Conservation (phyloP, 2,797 vertebrate species). For the Sebastes steindachneri region DNA sequence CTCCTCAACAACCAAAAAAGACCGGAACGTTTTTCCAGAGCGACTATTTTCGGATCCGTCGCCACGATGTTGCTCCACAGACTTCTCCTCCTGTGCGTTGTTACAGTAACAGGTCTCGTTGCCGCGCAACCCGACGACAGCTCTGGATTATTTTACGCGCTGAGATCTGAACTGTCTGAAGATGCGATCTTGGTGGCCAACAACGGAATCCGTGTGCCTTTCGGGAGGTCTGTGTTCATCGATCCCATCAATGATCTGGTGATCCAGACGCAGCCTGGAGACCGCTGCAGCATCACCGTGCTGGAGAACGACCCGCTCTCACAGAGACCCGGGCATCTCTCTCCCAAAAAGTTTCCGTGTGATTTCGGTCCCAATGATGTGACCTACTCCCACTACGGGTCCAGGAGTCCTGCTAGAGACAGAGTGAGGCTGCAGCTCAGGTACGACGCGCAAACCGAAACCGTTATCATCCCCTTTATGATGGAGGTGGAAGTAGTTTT, state of each 20-base stretch:
- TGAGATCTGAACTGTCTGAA: slow-evolving; percentile 82
- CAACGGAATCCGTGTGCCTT: slow-evolving; percentile 91
- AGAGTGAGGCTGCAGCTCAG: slow-evolving; percentile 92
- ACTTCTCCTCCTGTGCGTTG: slow-evolving; percentile 69
- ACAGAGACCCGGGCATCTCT: slow-evolving; percentile 90
- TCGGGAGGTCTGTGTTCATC: slow-evolving; percentile 91
- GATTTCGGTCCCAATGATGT: slow-evolving; percentile 92
- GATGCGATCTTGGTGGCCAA: slow-evolving; percentile 90
- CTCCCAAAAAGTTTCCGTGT: slow-evolving; percentile 92
- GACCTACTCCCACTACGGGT: slow-evolving; percentile 92
- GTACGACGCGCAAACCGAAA: slow-evolving; percentile 90
- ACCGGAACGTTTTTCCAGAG: neutral
- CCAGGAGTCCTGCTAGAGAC: slow-evolving; percentile 90
- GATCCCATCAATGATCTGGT: slow-evolving; percentile 93
- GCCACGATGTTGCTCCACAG: slow-evolving; percentile 64
- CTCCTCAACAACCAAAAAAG: slow-evolving; percentile 23
- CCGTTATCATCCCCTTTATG: slow-evolving; percentile 92
- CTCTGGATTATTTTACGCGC: slow-evolving; percentile 80
- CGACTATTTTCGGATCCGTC: slow-evolving; percentile 15
- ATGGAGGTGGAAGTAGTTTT: slow-evolving; percentile 95
- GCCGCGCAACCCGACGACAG: slow-evolving; percentile 71
- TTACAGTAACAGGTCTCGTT: slow-evolving; percentile 59
- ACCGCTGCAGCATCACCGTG: slow-evolving; percentile 91
- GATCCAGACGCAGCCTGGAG: slow-evolving; percentile 92
- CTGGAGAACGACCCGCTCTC: slow-evolving; percentile 92